Evolutionary conservation across 2,113 vertebrate genomes (phyloP), one percentile per base, ranked within the genome.

Genomic region (Buteo buteo): DNA sequence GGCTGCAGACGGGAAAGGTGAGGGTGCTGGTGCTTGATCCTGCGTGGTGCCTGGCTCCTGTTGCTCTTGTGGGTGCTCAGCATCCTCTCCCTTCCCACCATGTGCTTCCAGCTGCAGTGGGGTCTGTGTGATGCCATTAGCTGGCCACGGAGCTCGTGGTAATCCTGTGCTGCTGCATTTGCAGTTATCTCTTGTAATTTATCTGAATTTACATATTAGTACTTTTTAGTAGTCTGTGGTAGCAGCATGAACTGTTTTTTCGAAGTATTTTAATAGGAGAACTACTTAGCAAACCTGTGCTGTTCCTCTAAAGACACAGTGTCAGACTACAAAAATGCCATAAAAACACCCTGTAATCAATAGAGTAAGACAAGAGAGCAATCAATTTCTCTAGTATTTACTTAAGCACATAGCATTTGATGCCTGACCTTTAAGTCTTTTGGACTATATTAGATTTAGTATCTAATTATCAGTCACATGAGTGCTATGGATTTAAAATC

Each of bases 391-490:
- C 90, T 91, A 54, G 8, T 16, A 32, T 82, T 91, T 72, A 66
- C 82, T 86, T 94, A 83, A 91, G 94, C 92, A 84, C 97, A 76
- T 86, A 89, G 86, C 82, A 83, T 42, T 78, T n/a, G 31, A 80
- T 93, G 71, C 87, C 73, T 94, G 94, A 93, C 76, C 93, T 98
- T 81, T 92, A 94, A 93, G 79, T 87, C 36, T 59, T 93, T 70
- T 10, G 85, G 55, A 80, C 59, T 40, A 42, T 36, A 55, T 78
- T 76, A 85, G 88, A 90, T 92, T 94, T 89, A 50, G 91, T 97
- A 88, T 95, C 79, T 95, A 94, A 96, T 97, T 95, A 96, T 81
- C 70, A 90, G 80, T 45, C 19, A 88, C 95, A 76, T 89, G 91
- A 92, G 38, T 88, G 9, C 61, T 94, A 79, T 88, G 81, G 88